phyloP scores from a whole-genome alignment of 2,888 invertebrate genomes.

The Drosophila testacea region DNA sequence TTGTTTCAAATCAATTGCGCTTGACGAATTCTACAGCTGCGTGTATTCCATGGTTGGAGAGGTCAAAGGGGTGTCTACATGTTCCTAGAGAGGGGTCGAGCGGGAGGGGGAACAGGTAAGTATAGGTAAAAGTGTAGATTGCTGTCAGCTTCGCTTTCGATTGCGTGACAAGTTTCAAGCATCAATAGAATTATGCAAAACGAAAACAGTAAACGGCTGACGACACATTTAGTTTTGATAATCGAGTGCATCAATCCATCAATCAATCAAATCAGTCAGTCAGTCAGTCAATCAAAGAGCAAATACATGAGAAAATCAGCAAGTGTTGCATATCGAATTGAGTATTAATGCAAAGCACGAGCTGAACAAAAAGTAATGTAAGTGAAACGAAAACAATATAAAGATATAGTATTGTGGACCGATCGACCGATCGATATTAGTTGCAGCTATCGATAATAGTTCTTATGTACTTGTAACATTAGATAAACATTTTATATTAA shows the following conservation, averaged over 20 bases:
- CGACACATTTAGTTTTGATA: conserved; percentile 7
- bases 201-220: not conserved
- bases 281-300: conserved; percentile 9
- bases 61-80: not conserved
- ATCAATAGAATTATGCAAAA: conserved; percentile 53
- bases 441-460: no score
- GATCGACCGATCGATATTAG: no score
- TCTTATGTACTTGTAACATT: no score
- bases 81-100: no score
- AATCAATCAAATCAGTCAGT: conserved; percentile 19
- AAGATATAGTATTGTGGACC: no score
- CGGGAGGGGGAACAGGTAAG: not conserved
- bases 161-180: conserved; percentile 17
- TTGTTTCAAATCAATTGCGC: conserved; percentile 28
- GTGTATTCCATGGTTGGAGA: not conserved
- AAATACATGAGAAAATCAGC: not conserved
- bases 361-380: no score
- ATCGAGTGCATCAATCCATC: conserved; percentile 20
- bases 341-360: no score
- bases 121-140: not conserved
- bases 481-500: no score
- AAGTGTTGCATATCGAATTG: not conserved
- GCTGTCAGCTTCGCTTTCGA: not conserved
- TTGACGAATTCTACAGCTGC: conserved; percentile 22
- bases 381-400: no score